Conservation (phyloP, 1,140 invertebrate species). For the Vanessa tameamea region DNA sequence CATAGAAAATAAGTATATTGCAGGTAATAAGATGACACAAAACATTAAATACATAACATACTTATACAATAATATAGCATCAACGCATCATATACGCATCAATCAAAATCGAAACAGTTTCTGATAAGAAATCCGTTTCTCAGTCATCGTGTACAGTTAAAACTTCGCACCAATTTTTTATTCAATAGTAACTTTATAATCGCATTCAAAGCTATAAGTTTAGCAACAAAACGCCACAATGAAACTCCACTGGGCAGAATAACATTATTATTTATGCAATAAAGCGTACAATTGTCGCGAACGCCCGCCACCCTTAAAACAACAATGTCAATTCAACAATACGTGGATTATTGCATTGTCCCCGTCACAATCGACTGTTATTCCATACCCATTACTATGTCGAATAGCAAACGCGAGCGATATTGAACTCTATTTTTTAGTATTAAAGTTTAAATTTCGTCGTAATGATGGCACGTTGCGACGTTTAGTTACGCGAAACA, state of each 20-base stretch:
- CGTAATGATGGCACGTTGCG: slow-evolving; percentile 42
- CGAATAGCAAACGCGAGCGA: slow-evolving; percentile 13
- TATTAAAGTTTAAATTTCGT: slow-evolving; percentile 48
- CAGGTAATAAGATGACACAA: too few species aligned
- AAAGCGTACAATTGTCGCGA: slow-evolving; percentile 76
- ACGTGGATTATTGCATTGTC: slow-evolving; percentile 78
- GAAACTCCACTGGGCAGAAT: slow-evolving; percentile 65
- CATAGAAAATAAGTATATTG: too few species aligned
- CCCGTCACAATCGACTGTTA: slow-evolving; percentile 65
- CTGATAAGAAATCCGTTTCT: not conserved
- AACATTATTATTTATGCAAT: slow-evolving; percentile 80
- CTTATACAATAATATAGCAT: too few species aligned
- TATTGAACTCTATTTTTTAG: slow-evolving; percentile 29
- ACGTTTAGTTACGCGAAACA: slow-evolving; percentile 46
- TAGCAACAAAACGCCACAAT: slow-evolving; percentile 67
- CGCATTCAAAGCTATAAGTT: slow-evolving; percentile 54
- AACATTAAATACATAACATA: too few species aligned
- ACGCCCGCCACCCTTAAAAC: slow-evolving; percentile 76
- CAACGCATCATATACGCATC: too few species aligned
- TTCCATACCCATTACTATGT: slow-evolving; percentile 58
- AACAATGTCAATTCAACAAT: slow-evolving; percentile 79
- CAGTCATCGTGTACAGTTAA: not conserved
- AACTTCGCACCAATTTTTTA: not conserved
- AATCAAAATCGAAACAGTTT: not conserved
- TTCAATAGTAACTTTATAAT: slow-evolving; percentile 35